Base-by-base conservation (phyloP, 2,888 invertebrate species). In the Drosophila histrio region DNA sequence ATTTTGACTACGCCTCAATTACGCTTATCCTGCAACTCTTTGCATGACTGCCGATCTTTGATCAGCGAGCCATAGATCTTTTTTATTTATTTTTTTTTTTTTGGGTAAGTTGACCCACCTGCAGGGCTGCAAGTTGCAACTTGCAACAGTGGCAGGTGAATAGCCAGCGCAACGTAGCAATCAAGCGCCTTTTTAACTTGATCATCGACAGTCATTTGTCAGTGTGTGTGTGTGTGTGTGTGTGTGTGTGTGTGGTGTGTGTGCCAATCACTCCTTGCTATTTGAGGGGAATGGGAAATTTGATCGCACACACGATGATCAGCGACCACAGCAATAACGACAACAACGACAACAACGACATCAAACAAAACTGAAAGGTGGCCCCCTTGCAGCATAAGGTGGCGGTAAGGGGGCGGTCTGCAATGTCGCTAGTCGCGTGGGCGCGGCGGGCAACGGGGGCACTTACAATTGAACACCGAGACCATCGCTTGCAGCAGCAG, bases 311-410 rank as follows among this genome's bases (percentile, higher is more conserved):
- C 61, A 68, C 61, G 49, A 57, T 62, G 38, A 58, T 39, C 72
- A 44, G 17, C 64, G 58, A 62, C 43, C 59, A 32, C 58, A 59
- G 44, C 52, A 66, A 46, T 54, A 54, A 36, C 50, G 39, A 22
- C 32, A 24, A 24, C 36, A 19, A 30, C 38, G 57, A 38, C 61
- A 38, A 61, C 61, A 57, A 52, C 82, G 28, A 75, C 72, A 79
- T 83, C 84, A 80, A 80, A 83, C 70, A 77, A 71, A 77, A 77
- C 80, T 80, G 64, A 79, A 72, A 64, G 72, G 62, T 57, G 72
- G 54, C 34, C 49, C 36, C 59, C 43, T 53, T 36, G 56, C 53
- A 53, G 52, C 64, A 24, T 36, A 58, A 57, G 49, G 41, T 28
- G 43, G 43, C 17, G 24, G 57, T 39, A 21, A 44, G 52, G 47